These are phyloP conservation scores for Microcebus jonahi DNA, from an alignment of 2,113 vertebrate species.

Conservation along the genomic window DNA sequence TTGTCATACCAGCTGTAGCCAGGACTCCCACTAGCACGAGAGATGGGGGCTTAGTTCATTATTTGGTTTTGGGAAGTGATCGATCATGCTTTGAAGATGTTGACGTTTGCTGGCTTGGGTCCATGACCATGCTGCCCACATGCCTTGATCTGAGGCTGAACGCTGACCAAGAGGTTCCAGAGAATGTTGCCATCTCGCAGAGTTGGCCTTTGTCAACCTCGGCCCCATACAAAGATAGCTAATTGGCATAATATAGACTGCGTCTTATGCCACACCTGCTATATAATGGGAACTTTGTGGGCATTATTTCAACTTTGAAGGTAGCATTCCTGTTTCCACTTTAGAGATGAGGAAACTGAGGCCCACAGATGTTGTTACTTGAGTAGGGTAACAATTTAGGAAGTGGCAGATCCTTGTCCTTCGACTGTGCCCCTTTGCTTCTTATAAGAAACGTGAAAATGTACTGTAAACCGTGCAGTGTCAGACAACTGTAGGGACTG, in stretches of 20 bases:
- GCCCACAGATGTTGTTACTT: neutral
- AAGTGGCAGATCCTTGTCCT: neutral
- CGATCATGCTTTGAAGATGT: neutral
- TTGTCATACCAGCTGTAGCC: neutral
- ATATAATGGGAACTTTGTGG: rapidly evolving
- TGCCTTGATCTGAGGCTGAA: neutral
- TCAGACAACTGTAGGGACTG: neutral
- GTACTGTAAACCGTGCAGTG: neutral
- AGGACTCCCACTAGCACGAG: neutral
- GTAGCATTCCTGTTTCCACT: neutral
- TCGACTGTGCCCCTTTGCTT: neutral
- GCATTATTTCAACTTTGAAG: neutral
- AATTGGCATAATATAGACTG: neutral
- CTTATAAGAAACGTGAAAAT: neutral
- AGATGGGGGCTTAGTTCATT: neutral
- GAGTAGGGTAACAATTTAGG: neutral
- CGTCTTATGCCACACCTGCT: rapidly evolving
- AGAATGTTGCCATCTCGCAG: neutral
- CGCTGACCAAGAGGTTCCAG: neutral
- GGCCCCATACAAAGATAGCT: neutral
- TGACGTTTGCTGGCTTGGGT: neutral
- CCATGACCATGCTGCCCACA: neutral
- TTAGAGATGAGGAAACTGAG: neutral
- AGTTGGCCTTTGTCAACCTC: neutral
- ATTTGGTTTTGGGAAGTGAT: neutral